Evolutionary conservation across 2,113 vertebrate species (phyloP).

Genomic region (Microtus montanus): DNA sequence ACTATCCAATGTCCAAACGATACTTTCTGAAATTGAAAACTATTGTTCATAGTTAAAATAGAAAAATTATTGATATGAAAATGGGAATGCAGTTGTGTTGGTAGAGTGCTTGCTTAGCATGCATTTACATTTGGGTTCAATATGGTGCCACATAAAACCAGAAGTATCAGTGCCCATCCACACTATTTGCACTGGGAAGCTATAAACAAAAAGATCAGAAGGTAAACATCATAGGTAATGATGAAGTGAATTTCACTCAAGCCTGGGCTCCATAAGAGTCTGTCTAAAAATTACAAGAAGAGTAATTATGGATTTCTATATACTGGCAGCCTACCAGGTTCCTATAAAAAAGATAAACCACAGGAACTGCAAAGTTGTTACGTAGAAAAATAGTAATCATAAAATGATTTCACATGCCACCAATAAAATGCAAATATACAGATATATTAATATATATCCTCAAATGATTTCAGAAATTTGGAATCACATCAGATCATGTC

Average conservation of each 20-base stretch:
- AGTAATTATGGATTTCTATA: neutral
- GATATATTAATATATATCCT: neutral
- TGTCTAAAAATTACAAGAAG: neutral
- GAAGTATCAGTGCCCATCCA: neutral
- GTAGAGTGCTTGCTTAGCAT: neutral
- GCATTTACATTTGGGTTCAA: neutral
- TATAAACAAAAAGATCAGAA: neutral
- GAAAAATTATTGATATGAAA: neutral
- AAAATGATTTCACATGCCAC: neutral
- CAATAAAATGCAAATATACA: neutral
- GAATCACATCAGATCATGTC: neutral
- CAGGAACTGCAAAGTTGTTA: neutral
- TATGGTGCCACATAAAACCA: neutral
- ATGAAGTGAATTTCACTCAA: neutral
- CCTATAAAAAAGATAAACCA: neutral
- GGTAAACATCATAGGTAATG: neutral
- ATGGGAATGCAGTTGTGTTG: neutral
- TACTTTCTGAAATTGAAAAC: neutral
- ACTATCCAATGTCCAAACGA: neutral
- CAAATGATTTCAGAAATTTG: conserved; percentile 16
- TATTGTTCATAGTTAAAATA: neutral
- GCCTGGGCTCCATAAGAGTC: neutral
- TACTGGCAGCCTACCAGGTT: neutral
- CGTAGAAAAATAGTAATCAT: neutral
- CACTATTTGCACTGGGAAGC: neutral